Conservation (phyloP, 2,113 vertebrate genomes). For the Leptodactylus fuscus region DNA sequence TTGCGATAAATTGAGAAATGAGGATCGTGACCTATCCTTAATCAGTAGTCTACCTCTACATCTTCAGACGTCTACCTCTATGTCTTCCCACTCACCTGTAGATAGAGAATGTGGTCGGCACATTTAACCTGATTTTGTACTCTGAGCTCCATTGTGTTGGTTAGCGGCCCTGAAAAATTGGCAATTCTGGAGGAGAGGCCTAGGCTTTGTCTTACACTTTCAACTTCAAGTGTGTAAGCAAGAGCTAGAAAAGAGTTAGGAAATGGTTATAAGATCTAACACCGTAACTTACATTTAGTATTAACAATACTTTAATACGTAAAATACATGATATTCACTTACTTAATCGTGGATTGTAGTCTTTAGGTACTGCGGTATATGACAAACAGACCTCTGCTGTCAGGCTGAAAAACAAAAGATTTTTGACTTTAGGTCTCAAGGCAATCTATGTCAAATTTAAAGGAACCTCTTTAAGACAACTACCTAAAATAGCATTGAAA, state of each 20-base stretch:
- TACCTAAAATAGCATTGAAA: too few species aligned
- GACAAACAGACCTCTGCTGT: constrained; percentile 86
- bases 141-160: constrained; percentile 76
- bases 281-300: background rate
- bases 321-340: constrained; percentile 65
- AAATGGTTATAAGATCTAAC: background rate
- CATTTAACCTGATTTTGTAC: constrained; percentile 81
- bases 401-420: constrained; percentile 78
- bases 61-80: too few species aligned
- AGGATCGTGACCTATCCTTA: too few species aligned
- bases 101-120: constrained; percentile 73
- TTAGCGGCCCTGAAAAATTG: constrained; percentile 76
- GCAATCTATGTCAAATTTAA: background rate
- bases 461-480: too few species aligned
- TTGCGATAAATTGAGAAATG: too few species aligned
- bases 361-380: constrained; percentile 82
- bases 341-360: constrained; percentile 87
- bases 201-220: constrained; percentile 80
- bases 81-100: constrained; percentile 83
- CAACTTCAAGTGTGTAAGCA: constrained; percentile 82
- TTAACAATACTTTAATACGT: too few species aligned
- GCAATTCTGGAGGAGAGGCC: constrained; percentile 80
- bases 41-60: too few species aligned
- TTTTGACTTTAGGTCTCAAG: background rate
- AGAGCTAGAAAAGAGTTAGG: constrained; percentile 72